These are phyloP conservation scores for Thecocarcelia acutangulata DNA, from an alignment of 2,888 invertebrate genomes.

Conservation along the genomic window DNA sequence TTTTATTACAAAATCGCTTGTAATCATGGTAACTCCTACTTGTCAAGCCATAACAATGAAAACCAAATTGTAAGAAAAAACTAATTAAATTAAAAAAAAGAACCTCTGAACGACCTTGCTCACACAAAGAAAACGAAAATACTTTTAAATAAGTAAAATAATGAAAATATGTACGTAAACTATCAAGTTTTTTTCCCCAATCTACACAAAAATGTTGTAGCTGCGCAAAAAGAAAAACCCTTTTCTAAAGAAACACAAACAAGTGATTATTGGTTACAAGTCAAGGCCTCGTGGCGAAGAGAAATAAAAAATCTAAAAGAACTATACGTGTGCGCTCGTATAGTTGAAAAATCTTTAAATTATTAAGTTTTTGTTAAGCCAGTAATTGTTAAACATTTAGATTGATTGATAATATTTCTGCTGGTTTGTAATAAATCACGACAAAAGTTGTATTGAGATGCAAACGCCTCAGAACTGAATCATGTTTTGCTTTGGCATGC, in stretches of 20 bases:
- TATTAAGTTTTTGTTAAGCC: neutral
- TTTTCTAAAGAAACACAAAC: conserved; percentile 14
- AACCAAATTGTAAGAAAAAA: conserved; percentile 23
- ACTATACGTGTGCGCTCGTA: too few relatives aligned
- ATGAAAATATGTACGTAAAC: conserved; percentile 28
- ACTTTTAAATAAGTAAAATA: conserved; percentile 12
- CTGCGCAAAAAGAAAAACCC: conserved; percentile 8
- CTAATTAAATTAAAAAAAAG: conserved; percentile 50
- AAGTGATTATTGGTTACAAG: conserved; percentile 48
- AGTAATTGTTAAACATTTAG: conserved; percentile 19
- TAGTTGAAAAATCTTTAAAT: neutral
- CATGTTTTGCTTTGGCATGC: conserved; percentile 14
- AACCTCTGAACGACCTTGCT: conserved; percentile 61
- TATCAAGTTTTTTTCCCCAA: conserved; percentile 9
- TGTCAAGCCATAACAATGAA: conserved; percentile 50
- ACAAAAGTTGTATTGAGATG: conserved; percentile 37
- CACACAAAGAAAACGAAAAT: conserved; percentile 26
- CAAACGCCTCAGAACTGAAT: conserved; percentile 25
- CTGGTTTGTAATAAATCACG: conserved; percentile 43
- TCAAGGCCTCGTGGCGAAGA: conserved; percentile 47
- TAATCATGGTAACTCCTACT: conserved; percentile 53
- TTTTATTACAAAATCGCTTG: conserved; percentile 36
- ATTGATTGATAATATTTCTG: conserved; percentile 43
- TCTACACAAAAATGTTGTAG: conserved; percentile 3
- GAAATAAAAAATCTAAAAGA: neutral